Base-by-base conservation (phyloP, 2,888 invertebrate genomes). In the Eulithis testata region DNA sequence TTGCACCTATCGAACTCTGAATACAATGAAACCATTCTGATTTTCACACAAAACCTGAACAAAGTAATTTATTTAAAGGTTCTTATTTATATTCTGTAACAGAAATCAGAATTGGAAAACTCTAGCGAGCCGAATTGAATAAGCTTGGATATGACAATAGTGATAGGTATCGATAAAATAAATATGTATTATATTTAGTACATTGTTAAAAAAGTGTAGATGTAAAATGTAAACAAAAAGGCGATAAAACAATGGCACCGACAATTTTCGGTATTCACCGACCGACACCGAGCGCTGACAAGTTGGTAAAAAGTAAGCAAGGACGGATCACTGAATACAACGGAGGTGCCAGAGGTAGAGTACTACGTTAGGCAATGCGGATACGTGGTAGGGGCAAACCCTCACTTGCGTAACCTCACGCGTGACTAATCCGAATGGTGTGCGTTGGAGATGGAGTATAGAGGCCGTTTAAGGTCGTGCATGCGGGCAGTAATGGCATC, bases 391-490 rank as follows among this genome's bases (percentile, higher is more conserved):
- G 82, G 81, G 85, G 84, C 83, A 80, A 82, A 77, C 83, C 84
- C 80, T 76, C 76, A 76, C 77, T 84, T 82, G 81, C 80, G 78
- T 79, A 82, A 83, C 77, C 75, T 71, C 75, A 73, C 69, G 78
- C 78, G 77, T 87, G 86, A 87, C 83, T 87, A 85, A 87, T 78
- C 72, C 72, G 69, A 75, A 77, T 71, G 78, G 78, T 72, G 76
- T 77, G 82, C 75, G 82, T 82, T 81, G 77, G 77, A 77, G 81
- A 79, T 81, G 76, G 70, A 73, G 71, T 70, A 76, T 78, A 79
- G 81, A 84, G 86, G 86, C 80, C 83, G 81, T 80, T 80, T 67
- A 82, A 86, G 86, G 87, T 80, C 83, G 79, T 70, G 77, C 74
- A 70, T 78, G 78, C 79, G 79, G 77, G 70, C 73, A 73, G 67